phyloP scores from a whole-genome alignment of 2,888 invertebrate species.

The Stenotaenia linearis region DNA sequence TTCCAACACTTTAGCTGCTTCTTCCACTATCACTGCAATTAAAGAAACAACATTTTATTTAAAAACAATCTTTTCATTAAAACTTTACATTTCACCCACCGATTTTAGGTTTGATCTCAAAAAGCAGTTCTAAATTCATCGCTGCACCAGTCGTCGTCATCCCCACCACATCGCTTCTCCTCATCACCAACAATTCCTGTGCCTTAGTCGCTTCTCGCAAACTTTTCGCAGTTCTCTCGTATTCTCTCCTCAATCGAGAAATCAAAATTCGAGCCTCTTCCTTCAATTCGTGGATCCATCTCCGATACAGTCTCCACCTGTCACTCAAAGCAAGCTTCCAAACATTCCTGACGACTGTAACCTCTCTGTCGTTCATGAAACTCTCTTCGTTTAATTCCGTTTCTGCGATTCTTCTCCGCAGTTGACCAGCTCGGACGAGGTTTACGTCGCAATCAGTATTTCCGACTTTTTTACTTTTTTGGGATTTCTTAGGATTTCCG shows the following conservation, averaged over 20 bases:
- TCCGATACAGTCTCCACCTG: conserved; percentile 36
- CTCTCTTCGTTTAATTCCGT: neutral
- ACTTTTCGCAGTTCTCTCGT: neutral
- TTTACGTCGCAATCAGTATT: no score
- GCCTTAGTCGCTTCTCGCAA: conserved; percentile 52
- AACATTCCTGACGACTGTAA: neutral
- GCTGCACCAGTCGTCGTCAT: conserved; percentile 75
- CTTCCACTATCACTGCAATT: conserved; percentile 64
- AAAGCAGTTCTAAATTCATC: conserved; percentile 58
- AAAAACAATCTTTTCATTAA: no score
- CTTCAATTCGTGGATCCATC: neutral
- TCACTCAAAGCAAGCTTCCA: neutral
- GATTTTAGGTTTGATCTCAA: conserved; percentile 58
- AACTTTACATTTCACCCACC: conserved; percentile 52
- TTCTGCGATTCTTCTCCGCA: neutral
- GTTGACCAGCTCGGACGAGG: no score
- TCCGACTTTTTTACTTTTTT: no score
- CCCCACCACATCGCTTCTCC: conserved; percentile 55
- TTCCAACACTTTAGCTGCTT: conserved; percentile 83
- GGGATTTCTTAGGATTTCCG: no score
- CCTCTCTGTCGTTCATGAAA: neutral
- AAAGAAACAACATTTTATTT: no score
- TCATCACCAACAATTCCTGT: conserved; percentile 41
- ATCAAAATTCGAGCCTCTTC: conserved; percentile 53
- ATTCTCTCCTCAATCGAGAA: conserved; percentile 53